phyloP scores from a whole-genome alignment of 1,140 invertebrate genomes.

The Achroia grisella region DNA sequence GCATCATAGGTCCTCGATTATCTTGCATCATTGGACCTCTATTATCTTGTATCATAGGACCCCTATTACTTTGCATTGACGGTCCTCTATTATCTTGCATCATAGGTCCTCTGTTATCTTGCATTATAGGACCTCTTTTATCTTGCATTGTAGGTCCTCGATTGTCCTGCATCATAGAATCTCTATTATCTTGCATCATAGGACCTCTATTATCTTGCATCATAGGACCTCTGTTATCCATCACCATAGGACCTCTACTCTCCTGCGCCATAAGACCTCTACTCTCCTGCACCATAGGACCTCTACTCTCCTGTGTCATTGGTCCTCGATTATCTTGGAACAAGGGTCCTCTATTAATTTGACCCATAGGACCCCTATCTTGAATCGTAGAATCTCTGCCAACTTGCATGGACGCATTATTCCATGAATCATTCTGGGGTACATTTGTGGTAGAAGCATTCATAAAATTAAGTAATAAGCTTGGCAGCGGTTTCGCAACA shows the following conservation, averaged over 20 bases:
- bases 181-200: not conserved
- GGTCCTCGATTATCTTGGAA: not conserved
- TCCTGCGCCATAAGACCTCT: not conserved
- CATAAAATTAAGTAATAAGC: too few relatives aligned
- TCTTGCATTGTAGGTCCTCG: not conserved
- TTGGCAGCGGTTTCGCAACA: too few relatives aligned
- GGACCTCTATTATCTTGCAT: not conserved
- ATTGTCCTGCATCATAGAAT: not conserved
- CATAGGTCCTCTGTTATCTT: slow-evolving; percentile 1
- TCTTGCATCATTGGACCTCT: slow-evolving; percentile 2
- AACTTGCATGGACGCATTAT: not conserved
- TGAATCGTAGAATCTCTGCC: not conserved
- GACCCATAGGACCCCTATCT: not conserved
- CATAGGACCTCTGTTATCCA: not conserved
- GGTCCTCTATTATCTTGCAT: not conserved
- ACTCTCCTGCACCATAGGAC: not conserved
- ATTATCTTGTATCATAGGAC: not conserved
- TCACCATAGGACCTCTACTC: not conserved
- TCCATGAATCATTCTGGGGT: not conserved
- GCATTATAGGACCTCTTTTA: slow-evolving; percentile 3
- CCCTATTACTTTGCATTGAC: not conserved
- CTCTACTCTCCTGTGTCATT: too few relatives aligned
- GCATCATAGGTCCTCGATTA: not conserved
- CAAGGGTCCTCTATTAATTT: not conserved
- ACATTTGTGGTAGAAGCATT: not conserved